These are phyloP conservation scores for Colletes gigas DNA, from an alignment of 1,140 invertebrate species.

Conservation along the genomic window DNA sequence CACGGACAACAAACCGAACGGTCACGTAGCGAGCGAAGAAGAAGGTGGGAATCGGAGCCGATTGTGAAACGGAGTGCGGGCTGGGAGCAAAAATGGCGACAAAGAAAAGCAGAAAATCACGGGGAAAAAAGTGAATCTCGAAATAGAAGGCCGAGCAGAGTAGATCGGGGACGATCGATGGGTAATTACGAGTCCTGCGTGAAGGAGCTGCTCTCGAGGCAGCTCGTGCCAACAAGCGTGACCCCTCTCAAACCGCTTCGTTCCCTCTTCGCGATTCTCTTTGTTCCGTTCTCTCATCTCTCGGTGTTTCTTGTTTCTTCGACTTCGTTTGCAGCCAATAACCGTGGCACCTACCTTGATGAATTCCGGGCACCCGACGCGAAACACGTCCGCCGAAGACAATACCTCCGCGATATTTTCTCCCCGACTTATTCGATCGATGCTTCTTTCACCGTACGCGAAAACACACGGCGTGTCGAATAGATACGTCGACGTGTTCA, in stretches of 20 bases:
- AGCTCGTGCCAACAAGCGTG: constrained; percentile 79
- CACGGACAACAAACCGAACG: constrained; percentile 35
- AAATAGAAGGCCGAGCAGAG: constrained; percentile 51
- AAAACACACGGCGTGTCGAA: not conserved
- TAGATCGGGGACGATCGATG: constrained; percentile 64
- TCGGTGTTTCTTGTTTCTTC: constrained; percentile 33
- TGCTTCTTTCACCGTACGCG: not conserved
- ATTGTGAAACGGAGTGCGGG: constrained; percentile 53
- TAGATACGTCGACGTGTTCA: no score
- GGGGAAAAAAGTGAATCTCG: constrained; percentile 29
- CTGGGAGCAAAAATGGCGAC: constrained; percentile 32
- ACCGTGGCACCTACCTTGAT: constrained; percentile 71
- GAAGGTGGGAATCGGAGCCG: constrained; percentile 54
- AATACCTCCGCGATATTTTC: constrained; percentile 33
- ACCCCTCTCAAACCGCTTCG: constrained; percentile 59
- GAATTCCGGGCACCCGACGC: constrained; percentile 59
- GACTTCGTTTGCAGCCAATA: constrained; percentile 62
- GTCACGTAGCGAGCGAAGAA: constrained; percentile 59
- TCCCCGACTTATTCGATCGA: not conserved
- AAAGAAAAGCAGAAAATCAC: constrained; percentile 23
- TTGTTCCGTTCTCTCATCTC: constrained; percentile 43
- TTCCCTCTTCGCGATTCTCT: constrained; percentile 59
- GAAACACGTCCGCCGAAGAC: constrained; percentile 19
- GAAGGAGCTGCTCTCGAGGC: constrained; percentile 72
- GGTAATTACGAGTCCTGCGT: constrained; percentile 78